Percentiles rank a stretch among this genome's conserved stretches.
Evolutionary conservation across 2,797 vertebrate genomes (phyloP).

Genomic region (Caiman crocodilus): DNA sequence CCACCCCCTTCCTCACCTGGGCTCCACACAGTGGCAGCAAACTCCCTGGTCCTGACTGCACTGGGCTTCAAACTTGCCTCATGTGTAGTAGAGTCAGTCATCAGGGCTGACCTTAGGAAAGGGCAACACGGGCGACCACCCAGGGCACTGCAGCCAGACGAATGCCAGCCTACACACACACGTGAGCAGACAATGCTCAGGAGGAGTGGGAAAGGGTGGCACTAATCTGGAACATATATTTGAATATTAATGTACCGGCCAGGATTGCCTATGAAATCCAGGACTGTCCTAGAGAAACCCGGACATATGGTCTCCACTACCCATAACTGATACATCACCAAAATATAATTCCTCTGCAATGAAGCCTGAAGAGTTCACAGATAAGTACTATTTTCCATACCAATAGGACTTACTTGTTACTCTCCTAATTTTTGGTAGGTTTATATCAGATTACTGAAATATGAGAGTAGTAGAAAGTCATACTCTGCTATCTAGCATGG

Average conservation of each 20-base stretch:
- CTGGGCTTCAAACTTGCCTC: too few relatives aligned
- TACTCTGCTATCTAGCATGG: rapidly evolving
- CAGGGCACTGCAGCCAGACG: too few relatives aligned
- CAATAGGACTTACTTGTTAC: background rate
- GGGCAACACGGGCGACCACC: too few relatives aligned
- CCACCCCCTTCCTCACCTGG: too few relatives aligned
- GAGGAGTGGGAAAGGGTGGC: too few relatives aligned
- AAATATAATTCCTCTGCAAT: background rate
- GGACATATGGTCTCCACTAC: background rate
- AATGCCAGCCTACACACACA: too few relatives aligned
- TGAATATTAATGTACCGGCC: conserved; percentile 23
- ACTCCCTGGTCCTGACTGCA: too few relatives aligned
- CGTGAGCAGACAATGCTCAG: too few relatives aligned
- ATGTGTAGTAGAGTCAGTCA: too few relatives aligned
- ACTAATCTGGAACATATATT: background rate
- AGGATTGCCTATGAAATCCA: background rate
- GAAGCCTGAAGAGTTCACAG: conserved; percentile 22
- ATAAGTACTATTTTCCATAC: background rate
- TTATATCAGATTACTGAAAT: background rate
- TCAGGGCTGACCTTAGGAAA: too few relatives aligned
- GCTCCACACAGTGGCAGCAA: too few relatives aligned
- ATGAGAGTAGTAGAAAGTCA: background rate
- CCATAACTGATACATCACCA: background rate
- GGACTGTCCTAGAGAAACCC: background rate
- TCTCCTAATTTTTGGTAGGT: background rate